Evolutionary conservation across 2,113 vertebrate species (phyloP), one percentile per base, ranked within the genome.

Genomic region (Pollachius pollachius): DNA sequence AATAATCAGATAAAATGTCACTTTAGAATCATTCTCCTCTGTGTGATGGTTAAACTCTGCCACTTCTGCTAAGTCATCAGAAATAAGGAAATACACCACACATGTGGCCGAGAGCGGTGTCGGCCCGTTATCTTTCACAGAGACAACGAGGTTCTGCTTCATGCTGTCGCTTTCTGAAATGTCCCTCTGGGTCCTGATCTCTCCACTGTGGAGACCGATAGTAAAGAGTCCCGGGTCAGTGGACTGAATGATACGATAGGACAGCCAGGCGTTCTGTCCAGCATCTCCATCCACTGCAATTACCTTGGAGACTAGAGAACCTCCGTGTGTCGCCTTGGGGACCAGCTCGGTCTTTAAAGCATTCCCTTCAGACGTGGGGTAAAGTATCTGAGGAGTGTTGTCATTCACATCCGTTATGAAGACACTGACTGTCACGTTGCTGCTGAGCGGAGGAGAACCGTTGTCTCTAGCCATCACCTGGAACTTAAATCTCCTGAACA

Each of bases 231-330:
- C 82, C 2, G 81, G 67, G 67, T 82, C 89, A 15, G 80, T 87
- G 59, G 86, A 78, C 68, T 87, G 84, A 1, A 90, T 72, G 21
- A 90, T 73, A 9, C 88, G 73, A 83, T 85, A 89, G 23, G 77
- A 76, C 64, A 90, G 78, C 74, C 85, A 86, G 48, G 86, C 77
- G 57, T 89, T 89, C 70, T 88, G 86, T 2, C 88, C 83, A 5
- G 85, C 84, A 71, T 91, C 86, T 5, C 80, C 80, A 54, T 90
- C 89, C 41, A 90, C 88, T 23, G 88, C 87, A 5, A 93, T 89
- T 34, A 92, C 90, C 65, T 93, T 93, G 62, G 92, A 91, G 17
- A 94, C 89, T 72, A 94, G 80, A 52, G 90, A 91, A 1, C 90
- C 84, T 0, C 84, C 86, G 13, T 92, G 87, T 27, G 91, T 88